Evolutionary conservation across 2,797 vertebrate species (phyloP), one percentile per base, ranked within the genome.

Genomic region (Garrulus glandarius): DNA sequence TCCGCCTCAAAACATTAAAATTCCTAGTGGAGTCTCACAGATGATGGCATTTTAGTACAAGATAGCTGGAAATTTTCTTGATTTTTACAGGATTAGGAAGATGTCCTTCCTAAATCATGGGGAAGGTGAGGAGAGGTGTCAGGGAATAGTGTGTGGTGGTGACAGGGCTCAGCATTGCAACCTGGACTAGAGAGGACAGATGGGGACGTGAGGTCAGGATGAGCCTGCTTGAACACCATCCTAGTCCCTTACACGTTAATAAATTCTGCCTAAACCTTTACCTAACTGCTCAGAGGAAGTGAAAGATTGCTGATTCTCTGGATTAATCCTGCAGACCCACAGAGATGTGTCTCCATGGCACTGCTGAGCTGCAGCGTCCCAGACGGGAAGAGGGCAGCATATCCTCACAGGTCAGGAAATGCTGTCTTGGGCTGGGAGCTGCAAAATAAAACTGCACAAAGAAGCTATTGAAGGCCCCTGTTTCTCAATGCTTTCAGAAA

Each of bases 301-400:
- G 59, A 32, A 64, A 56, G 30, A 5, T 24, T 80, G 67, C n/a
- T 26, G 75, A 15, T 67, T 63, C 56, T 69, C 67, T 15, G 16
- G 26, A 24, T 41, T 46, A 86, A 76, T 56, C 72, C 59, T 21
- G 5, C 61, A 83, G 65, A 56, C 41, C 26, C 12, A 1, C 18
- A 41, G 92, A 59, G 37, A 16, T 60, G 30, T 65, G 50, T 87
- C 26, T 89, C 89, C 36, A 2, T 21, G 76, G 63, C 64, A 56
- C 5, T 29, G 87, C 61, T 44, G 82, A 93, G 67, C 87, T 84
- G 77, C 87, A 61, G 83, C 52, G 9, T 92, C 89, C 55, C 9
- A 5, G 72, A 17, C 87, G 94, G 96, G 83, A 95, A 94, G 94
- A 97, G 91, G 94, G 95, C 93, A 95, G 91, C 94, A 96, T 63